These are phyloP conservation scores for Metridium senile DNA, from an alignment of 92 coral and sea anemone genomes.

Conservation along the genomic window DNA sequence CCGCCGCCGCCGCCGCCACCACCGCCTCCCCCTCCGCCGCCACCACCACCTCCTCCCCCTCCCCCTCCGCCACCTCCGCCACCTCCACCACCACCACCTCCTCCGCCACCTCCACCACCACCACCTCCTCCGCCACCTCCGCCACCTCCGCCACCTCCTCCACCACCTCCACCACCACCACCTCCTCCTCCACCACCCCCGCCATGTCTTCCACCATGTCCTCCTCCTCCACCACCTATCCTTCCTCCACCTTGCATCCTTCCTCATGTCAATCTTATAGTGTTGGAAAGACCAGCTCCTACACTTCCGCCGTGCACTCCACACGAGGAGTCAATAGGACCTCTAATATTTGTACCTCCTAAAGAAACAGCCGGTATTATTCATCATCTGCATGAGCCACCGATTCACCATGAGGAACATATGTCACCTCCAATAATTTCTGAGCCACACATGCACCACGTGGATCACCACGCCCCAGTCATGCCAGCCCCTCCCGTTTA, in stretches of 20 bases:
- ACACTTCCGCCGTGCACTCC: constrained; percentile 40
- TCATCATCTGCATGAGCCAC: not conserved
- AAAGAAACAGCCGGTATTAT: not conserved
- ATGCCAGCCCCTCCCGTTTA: constrained; percentile 17
- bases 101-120: constrained; percentile 38
- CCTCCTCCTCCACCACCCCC: constrained; percentile 53
- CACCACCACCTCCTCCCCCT: constrained; percentile 48
- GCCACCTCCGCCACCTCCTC: constrained; percentile 25
- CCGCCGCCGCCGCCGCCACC: constrained; percentile 52
- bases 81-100: constrained; percentile 4
- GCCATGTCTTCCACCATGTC: constrained; percentile 52
- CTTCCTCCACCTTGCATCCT: constrained; percentile 55
- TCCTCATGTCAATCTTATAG: constrained; percentile 40
- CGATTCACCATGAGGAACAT: not conserved
- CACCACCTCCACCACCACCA: constrained; percentile 52
- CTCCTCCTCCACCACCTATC: constrained; percentile 42
- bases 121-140: constrained; percentile 51
- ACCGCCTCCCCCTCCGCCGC: constrained; percentile 56
- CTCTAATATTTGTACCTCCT: constrained; percentile 15
- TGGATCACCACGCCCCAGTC: not conserved
- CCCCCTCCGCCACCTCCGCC: constrained; percentile 6
- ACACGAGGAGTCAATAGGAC: constrained; percentile 39
- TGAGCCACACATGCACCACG: constrained; percentile 5
- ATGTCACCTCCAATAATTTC: not conserved
- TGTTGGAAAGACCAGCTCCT: constrained; percentile 22